Evolutionary conservation across 2,888 invertebrate species (phyloP).

Genomic region (Nephrotoma flavescens): DNA sequence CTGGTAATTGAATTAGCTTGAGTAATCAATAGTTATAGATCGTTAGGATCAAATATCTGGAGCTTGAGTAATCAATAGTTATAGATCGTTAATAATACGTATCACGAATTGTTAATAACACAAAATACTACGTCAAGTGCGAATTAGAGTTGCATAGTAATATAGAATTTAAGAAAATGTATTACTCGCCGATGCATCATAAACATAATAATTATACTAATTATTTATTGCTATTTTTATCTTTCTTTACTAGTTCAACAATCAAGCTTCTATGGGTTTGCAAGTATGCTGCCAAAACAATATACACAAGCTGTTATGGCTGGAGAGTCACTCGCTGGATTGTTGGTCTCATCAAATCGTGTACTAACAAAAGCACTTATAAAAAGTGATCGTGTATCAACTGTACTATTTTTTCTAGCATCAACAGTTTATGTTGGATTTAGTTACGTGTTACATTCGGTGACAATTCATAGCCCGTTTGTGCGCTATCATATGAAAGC

Average conservation of each 20-base stretch:
- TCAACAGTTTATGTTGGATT: conserved; percentile 61
- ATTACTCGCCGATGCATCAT: too few species aligned
- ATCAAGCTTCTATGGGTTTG: conserved; percentile 87
- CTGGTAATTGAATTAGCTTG: too few species aligned
- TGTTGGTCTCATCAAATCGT: conserved; percentile 72
- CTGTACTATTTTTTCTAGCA: conserved; percentile 71
- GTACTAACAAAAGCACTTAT: conserved; percentile 70
- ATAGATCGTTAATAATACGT: not conserved
- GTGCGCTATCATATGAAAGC: conserved; percentile 70
- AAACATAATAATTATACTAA: not conserved
- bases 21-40: too few species aligned
- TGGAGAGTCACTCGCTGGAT: conserved; percentile 77
- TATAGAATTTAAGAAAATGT: too few species aligned
- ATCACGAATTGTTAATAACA: not conserved
- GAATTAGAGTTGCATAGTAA: too few species aligned
- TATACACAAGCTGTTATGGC: conserved; percentile 93
- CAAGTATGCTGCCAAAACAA: conserved; percentile 72
- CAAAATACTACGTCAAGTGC: not conserved
- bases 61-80: too few species aligned
- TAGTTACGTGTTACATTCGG: conserved; percentile 64
- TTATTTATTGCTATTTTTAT: not conserved
- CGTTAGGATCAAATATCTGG: too few species aligned
- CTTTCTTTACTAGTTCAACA: conserved; percentile 53
- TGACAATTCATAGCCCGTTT: conserved; percentile 64
- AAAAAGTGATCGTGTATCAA: conserved; percentile 62